Evolutionary conservation across 2,888 invertebrate genomes (phyloP), one percentile per base, ranked within the genome.

Genomic region (Craniophora ligustri): DNA sequence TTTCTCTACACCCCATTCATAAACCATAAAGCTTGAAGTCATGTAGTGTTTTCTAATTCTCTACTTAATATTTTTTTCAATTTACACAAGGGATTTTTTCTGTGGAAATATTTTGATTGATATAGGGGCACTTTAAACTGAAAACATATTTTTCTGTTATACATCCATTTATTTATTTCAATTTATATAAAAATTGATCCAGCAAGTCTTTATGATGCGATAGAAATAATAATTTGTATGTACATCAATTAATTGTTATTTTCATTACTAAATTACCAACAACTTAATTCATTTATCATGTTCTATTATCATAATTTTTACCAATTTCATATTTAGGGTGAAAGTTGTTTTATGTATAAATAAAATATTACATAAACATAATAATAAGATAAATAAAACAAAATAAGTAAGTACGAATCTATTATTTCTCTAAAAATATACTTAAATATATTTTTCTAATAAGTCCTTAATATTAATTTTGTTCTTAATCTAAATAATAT

Each of bases 351-450:
- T n/a, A 3, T 26, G 26, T 26, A 26, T n/a, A 26, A 26, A 26
- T 26, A 4, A 26, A 26, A 4, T 26, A 26, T n/a, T n/a, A n/a
- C n/a, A n/a, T n/a, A n/a, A n/a, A n/a, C n/a, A 2, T 50, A 34
- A 41, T 47, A 54, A 41, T 61, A 42, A 50, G 46, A 47, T 35
- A 63, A 72, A 72, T 69, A 67, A 72, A 72, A 58, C 35, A 39
- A 46, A 41, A 11, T 28, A 38, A 49, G 51, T 70, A 73, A 73
- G 74, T 73, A 72, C 65, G 67, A 70, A 73, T 72, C 62, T 70
- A 67, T 63, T 63, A 60, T 58, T 69, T 56, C 16, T 72, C 50
- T 63, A 71, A 68, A 71, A 72, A 70, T 67, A 73, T 65, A 48
- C 73, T 58, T 70, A 72, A 60, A 64, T 69, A 61, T 59, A 65